phyloP scores from a whole-genome alignment of 2,888 invertebrate genomes.

The Antheraea yamamai region DNA sequence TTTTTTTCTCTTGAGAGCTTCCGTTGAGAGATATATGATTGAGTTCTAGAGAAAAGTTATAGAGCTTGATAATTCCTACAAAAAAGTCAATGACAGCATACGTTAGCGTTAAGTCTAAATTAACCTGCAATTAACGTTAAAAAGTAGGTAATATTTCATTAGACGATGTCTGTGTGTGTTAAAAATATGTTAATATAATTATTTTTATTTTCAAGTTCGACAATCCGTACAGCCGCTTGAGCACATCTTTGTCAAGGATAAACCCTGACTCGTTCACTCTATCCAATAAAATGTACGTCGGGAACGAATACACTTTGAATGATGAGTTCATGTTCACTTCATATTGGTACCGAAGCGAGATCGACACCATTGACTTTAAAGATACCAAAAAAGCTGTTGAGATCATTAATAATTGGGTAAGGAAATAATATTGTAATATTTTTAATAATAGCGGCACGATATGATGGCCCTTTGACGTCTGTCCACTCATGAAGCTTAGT shows the following conservation, averaged over 20 bases:
- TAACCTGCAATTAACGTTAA: not conserved
- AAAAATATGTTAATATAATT: not conserved
- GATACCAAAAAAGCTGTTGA: constrained; percentile 38
- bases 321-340: constrained; percentile 37
- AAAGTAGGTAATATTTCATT: not conserved
- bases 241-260: constrained; percentile 38
- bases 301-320: constrained; percentile 33
- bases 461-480: too few relatives aligned
- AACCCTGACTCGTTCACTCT: constrained; percentile 45
- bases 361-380: constrained; percentile 44
- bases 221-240: constrained; percentile 40
- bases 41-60: too few relatives aligned
- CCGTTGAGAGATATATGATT: too few relatives aligned
- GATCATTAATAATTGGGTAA: constrained; percentile 46
- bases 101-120: not conserved
- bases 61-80: too few relatives aligned
- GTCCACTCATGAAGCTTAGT: too few relatives aligned
- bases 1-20: too few relatives aligned
- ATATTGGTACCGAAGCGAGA: constrained; percentile 39
- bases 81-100: too few relatives aligned
- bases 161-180: not conserved
- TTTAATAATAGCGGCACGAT: not conserved
- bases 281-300: constrained; percentile 53
- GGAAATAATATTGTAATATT: constrained; percentile 6
- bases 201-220: constrained; percentile 36